phyloP scores from a whole-genome alignment of 2,888 invertebrate species.

The Gastracanthus pulcherrimus region DNA sequence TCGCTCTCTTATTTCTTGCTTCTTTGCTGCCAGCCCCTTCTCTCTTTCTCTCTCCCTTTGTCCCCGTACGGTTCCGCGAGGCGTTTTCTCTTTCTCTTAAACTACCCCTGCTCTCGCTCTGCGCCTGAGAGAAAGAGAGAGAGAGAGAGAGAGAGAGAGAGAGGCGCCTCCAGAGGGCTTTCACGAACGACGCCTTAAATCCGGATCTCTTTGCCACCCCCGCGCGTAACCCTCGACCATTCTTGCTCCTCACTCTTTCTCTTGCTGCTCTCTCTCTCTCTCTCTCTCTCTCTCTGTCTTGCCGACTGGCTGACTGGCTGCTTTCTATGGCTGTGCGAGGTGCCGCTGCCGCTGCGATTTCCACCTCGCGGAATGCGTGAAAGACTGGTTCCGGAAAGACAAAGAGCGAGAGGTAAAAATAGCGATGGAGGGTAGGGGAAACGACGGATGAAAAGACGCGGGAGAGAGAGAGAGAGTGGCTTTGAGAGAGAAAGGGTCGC shows the following conservation, averaged over 20 bases:
- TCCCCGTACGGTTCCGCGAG: constrained; percentile 58
- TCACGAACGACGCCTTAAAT: constrained; percentile 76
- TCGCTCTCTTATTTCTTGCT: constrained; percentile 57
- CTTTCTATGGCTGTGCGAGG: too few species aligned
- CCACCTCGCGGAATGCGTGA: constrained; percentile 58
- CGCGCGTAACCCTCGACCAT: constrained; percentile 49
- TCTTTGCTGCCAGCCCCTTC: constrained; percentile 38
- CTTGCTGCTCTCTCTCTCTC: constrained; percentile 57
- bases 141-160: constrained; percentile 41
- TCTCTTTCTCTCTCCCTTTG: constrained; percentile 51
- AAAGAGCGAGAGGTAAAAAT: constrained; percentile 52
- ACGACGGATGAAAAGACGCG: background rate
- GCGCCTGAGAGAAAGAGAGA: constrained; percentile 48
- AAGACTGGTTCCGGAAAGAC: constrained; percentile 52
- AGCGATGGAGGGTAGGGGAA: constrained; percentile 22
- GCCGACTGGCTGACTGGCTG: too few species aligned
- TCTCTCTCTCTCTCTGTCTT: constrained; percentile 57
- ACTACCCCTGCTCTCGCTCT: constrained; percentile 65
- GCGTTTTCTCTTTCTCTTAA: constrained; percentile 77
- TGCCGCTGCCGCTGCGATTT: constrained; percentile 58
- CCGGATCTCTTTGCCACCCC: constrained; percentile 72
- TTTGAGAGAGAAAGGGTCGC: constrained; percentile 27
- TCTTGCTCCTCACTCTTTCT: constrained; percentile 48
- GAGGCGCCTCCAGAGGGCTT: constrained; percentile 75
- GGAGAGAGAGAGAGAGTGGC: constrained; percentile 1